Conservation (phyloP, 1,140 invertebrate species). For the Ips nitidus region DNA sequence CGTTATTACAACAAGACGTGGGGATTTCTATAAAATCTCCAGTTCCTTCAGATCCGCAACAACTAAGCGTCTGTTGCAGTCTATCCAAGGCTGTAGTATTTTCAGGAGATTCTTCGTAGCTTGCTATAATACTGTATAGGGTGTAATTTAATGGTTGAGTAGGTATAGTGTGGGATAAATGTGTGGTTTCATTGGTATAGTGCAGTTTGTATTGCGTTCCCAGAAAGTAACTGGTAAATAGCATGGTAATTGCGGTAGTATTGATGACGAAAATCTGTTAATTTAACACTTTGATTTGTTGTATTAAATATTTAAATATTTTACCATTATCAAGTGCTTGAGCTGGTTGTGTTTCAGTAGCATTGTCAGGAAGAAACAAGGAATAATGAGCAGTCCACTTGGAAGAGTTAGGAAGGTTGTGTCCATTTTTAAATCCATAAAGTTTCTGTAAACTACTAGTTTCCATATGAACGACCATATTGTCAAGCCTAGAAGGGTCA, state of each 20-base stretch:
- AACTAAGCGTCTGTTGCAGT: constrained; percentile 28
- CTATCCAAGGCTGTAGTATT: constrained; percentile 11
- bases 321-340: constrained; percentile 12
- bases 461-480: constrained; percentile 14
- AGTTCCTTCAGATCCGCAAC: constrained; percentile 27
- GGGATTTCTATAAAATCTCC: constrained; percentile 17
- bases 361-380: constrained; percentile 4
- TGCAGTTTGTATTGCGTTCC: constrained; percentile 16
- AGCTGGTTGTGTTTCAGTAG: not conserved
- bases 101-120: constrained; percentile 6
- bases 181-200: constrained; percentile 16
- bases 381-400: not conserved
- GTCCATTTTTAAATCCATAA: constrained; percentile 22
- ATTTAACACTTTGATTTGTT: not conserved
- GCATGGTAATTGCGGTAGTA: constrained; percentile 8
- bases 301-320: not conserved
- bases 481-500: not conserved
- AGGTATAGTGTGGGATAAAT: constrained; percentile 10
- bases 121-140: constrained; percentile 11
- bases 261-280: not conserved
- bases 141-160: constrained; percentile 18
- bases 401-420: constrained; percentile 15
- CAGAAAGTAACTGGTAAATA: constrained; percentile 17
- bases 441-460: constrained; percentile 4
- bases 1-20: constrained; percentile 13